phyloP scores from a whole-genome alignment of 2,888 invertebrate genomes.

The Orchesellides sinensis region DNA sequence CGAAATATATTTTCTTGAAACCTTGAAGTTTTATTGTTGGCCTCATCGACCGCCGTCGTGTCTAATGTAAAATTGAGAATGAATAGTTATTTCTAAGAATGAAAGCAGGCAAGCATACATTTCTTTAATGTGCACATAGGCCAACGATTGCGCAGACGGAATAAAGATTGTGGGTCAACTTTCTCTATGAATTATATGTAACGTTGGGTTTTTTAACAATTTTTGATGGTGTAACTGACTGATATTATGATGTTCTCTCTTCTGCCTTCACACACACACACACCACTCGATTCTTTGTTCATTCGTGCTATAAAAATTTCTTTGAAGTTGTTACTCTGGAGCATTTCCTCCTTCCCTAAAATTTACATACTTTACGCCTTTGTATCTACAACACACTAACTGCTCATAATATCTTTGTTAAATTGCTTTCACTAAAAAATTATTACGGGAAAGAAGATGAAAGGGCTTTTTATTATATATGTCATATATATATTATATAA shows the following conservation, averaged over 20 bases:
- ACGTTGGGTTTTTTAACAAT: not conserved
- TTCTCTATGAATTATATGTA: not conserved
- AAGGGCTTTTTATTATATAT: not conserved
- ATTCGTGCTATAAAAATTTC: conserved; percentile 24
- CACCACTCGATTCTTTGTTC: conserved; percentile 11
- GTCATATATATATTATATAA: conserved; percentile 20
- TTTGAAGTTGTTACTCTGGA: conserved; percentile 25
- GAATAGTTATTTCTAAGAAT: too few species aligned
- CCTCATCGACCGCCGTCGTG: not conserved
- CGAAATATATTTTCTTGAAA: too few species aligned
- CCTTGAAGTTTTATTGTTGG: too few species aligned
- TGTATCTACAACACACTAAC: too few species aligned
- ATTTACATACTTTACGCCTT: conserved; percentile 5
- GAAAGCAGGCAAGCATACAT: not conserved
- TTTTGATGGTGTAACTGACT: not conserved
- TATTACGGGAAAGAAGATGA: conserved; percentile 10
- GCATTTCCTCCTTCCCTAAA: not conserved
- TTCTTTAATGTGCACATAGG: not conserved
- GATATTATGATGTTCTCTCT: too few species aligned
- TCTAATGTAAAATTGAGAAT: not conserved
- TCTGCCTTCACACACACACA: not conserved
- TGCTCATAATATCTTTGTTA: not conserved
- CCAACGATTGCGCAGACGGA: too few species aligned
- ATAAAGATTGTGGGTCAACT: too few species aligned
- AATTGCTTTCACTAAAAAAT: conserved; percentile 5